Evolutionary conservation across 2,797 vertebrate genomes (phyloP).

Genomic region (Ibycter americanus): DNA sequence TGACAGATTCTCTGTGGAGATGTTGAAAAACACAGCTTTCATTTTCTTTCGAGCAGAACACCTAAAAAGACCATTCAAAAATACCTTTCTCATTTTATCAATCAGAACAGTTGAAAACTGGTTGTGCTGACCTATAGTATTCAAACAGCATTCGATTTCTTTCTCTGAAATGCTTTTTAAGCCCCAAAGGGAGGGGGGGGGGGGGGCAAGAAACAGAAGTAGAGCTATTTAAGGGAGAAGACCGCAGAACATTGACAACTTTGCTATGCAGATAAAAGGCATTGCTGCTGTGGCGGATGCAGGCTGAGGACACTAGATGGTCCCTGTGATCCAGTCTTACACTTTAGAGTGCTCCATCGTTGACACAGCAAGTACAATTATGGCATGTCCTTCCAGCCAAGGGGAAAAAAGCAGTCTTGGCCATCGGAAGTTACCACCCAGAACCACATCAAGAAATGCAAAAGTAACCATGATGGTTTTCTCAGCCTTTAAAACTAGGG

Average conservation of each 20-base stretch:
- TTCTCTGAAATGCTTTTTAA: not conserved
- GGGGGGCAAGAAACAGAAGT: not conserved
- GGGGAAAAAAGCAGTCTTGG: slow-evolving; percentile 41
- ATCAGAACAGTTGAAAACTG: not conserved
- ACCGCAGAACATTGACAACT: not conserved
- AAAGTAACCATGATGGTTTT: slow-evolving; percentile 68
- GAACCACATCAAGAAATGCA: slow-evolving; percentile 72
- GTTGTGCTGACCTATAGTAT: not conserved
- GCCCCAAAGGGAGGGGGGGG: not conserved
- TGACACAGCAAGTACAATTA: slow-evolving; percentile 43
- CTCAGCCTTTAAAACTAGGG: slow-evolving; percentile 60
- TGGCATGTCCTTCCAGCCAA: slow-evolving; percentile 11
- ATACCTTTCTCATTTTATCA: not conserved
- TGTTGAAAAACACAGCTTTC: not conserved
- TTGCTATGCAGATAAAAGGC: not conserved
- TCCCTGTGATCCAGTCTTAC: slow-evolving; percentile 70
- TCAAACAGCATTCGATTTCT: not conserved
- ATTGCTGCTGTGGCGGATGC: not conserved
- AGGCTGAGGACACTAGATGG: slow-evolving; percentile 76
- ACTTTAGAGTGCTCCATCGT: not conserved
- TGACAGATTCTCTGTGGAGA: not conserved
- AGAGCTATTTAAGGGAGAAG: not conserved
- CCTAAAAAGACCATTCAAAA: not conserved
- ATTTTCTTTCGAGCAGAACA: not conserved
- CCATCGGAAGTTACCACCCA: slow-evolving; percentile 73